Evolutionary conservation across 2,888 invertebrate species (phyloP).

Genomic region (Ischnus inquisitorius): DNA sequence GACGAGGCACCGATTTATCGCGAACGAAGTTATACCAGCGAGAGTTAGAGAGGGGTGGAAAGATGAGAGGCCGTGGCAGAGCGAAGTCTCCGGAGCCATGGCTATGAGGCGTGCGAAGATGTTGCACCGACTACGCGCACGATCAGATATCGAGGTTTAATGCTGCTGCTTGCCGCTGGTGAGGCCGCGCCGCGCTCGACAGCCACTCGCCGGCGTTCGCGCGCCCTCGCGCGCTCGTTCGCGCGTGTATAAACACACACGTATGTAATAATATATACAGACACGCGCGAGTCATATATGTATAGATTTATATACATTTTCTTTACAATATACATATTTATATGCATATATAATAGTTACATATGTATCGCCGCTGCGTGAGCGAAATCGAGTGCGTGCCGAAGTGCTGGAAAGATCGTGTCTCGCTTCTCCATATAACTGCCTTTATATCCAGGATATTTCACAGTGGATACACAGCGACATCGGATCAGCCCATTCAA

Average conservation of each 20-base stretch:
- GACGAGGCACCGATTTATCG: slow-evolving; percentile 73
- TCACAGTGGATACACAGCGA: slow-evolving; percentile 60
- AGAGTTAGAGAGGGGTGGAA: slow-evolving; percentile 38
- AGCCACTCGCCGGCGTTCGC: slow-evolving; percentile 61
- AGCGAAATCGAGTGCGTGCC: slow-evolving; percentile 62
- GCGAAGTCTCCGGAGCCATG: slow-evolving; percentile 18
- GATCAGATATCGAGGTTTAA: slow-evolving; percentile 69
- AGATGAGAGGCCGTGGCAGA: slow-evolving; percentile 61
- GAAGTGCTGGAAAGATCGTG: slow-evolving; percentile 56
- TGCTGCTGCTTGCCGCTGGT: slow-evolving; percentile 58
- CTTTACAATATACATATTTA: background rate
- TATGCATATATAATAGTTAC: background rate
- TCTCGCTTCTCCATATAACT: slow-evolving; percentile 36
- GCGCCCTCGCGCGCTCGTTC: slow-evolving; percentile 59
- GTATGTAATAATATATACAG: no score
- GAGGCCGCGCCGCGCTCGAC: slow-evolving; percentile 12
- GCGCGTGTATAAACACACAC: background rate
- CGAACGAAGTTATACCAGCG: slow-evolving; percentile 43
- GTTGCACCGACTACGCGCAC: slow-evolving; percentile 69
- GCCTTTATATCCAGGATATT: slow-evolving; percentile 62
- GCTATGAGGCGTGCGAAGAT: slow-evolving; percentile 66
- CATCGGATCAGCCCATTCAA: slow-evolving; percentile 64
- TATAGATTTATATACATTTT: no score
- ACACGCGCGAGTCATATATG: no score
- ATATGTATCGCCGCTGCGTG: slow-evolving; percentile 31